Conservation (phyloP, 2,113 vertebrate genomes). For the Heptranchias perlo region DNA sequence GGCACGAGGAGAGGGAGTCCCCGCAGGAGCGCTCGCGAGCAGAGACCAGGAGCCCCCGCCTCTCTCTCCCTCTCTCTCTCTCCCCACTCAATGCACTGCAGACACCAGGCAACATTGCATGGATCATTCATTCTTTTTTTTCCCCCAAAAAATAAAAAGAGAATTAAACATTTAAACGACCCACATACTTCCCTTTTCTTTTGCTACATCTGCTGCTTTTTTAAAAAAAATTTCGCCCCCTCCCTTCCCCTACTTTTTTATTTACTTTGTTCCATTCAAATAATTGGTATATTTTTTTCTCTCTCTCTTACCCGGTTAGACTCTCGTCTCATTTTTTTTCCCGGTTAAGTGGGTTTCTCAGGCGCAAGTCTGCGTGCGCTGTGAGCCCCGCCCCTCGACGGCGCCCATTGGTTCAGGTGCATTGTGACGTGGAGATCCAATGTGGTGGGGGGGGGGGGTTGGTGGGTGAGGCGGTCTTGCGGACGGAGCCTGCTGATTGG, state of each 20-base stretch:
- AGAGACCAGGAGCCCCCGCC: not conserved
- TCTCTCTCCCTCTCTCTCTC: no score
- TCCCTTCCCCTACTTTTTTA: slow-evolving; percentile 20
- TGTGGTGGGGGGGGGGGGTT: no score
- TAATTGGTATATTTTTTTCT: not conserved
- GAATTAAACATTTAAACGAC: not conserved
- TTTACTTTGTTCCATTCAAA: slow-evolving; percentile 24
- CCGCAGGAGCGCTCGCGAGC: not conserved
- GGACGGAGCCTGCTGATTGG: not conserved
- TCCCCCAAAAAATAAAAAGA: not conserved
- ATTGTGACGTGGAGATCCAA: not conserved
- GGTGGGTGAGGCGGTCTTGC: no score
- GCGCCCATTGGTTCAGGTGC: not conserved
- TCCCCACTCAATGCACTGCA: not conserved
- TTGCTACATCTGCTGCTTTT: not conserved
- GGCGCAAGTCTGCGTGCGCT: not conserved
- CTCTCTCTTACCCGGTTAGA: slow-evolving; percentile 31
- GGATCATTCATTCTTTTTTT: slow-evolving; percentile 5
- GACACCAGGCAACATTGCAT: not conserved
- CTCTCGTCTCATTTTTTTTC: slow-evolving; percentile 30
- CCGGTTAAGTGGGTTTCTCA: slow-evolving; percentile 31
- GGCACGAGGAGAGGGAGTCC: not conserved
- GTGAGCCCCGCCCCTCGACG: not conserved
- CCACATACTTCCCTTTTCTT: not conserved
- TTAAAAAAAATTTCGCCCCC: not conserved